Percentiles rank a stretch among this genome's conserved stretches.
Evolutionary conservation across 2,888 invertebrate species (phyloP).

Genomic region (Lordiphosa andalusiaca): DNA sequence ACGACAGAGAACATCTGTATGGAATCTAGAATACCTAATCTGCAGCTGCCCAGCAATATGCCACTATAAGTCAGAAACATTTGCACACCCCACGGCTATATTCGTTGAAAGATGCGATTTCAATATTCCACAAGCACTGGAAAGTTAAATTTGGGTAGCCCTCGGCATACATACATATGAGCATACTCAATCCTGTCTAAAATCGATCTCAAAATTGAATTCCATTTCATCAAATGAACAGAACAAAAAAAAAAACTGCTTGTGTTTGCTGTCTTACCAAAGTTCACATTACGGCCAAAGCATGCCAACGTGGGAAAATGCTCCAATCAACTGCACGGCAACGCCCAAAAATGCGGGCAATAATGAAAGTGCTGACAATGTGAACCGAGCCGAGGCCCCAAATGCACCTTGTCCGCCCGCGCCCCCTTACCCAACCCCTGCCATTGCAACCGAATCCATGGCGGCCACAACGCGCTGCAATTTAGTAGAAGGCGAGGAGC

Average conservation of each 20-base stretch:
- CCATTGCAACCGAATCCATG: slow-evolving; percentile 7
- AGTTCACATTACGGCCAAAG: slow-evolving; percentile 4
- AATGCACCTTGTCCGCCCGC: slow-evolving; percentile 32
- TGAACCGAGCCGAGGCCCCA: slow-evolving; percentile 27
- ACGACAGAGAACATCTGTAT: too few relatives aligned
- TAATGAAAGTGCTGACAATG: slow-evolving; percentile 56
- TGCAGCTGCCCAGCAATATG: too few relatives aligned
- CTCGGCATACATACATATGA: too few relatives aligned
- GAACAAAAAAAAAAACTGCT: slow-evolving; percentile 26
- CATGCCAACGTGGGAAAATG: slow-evolving; percentile 29
- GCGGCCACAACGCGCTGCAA: slow-evolving; percentile 31
- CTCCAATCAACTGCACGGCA: slow-evolving; percentile 47
- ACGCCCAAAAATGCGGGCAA: slow-evolving; percentile 37
- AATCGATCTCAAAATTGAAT: slow-evolving; percentile 9
- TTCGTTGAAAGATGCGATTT: too few relatives aligned
- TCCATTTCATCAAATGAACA: slow-evolving; percentile 3
- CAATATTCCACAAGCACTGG: too few relatives aligned
- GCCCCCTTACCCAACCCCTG: not conserved
- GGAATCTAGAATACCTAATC: too few relatives aligned
- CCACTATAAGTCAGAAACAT: too few relatives aligned
- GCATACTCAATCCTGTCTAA: not conserved
- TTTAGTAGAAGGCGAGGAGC: slow-evolving; percentile 18
- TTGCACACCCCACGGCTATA: too few relatives aligned
- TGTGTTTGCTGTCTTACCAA: slow-evolving; percentile 20
- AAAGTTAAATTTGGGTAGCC: too few relatives aligned